These are phyloP conservation scores for Sisor rabdophorus DNA, from an alignment of 2,113 vertebrate species.

Conservation along the genomic window DNA sequence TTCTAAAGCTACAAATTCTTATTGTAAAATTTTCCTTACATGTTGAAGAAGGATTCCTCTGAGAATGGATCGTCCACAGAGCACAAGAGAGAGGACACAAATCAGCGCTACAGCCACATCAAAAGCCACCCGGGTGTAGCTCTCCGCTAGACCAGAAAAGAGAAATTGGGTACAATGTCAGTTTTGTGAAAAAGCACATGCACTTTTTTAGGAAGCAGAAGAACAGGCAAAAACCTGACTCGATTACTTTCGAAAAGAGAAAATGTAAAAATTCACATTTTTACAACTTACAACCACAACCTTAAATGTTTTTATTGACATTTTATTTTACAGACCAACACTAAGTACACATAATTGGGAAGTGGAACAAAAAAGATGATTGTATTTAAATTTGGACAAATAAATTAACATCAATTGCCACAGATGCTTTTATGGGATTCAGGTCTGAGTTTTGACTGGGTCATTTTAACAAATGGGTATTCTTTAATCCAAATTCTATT, in stretches of 20 bases:
- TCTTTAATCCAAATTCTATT: no score
- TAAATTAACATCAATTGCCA: no score
- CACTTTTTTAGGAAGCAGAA: slow-evolving; percentile 5
- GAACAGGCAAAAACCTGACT: not conserved
- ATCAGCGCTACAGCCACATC: slow-evolving; percentile 78
- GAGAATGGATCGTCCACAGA: slow-evolving; percentile 85
- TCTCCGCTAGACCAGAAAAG: slow-evolving; percentile 64
- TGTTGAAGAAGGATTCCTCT: slow-evolving; percentile 80
- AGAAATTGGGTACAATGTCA: not conserved
- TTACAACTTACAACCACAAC: no score
- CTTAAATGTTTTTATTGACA: no score
- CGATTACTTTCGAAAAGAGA: not conserved
- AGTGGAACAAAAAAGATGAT: no score
- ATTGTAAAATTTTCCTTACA: slow-evolving; percentile 62
- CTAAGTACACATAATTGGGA: no score
- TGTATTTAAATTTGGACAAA: no score
- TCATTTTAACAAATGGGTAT: no score
- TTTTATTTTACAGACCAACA: no score
- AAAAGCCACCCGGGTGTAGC: slow-evolving; percentile 76
- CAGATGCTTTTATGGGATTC: no score
- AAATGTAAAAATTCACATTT: no score
- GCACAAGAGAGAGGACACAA: slow-evolving; percentile 79
- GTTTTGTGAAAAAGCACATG: not conserved
- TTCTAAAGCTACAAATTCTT: not conserved
- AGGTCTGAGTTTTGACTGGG: no score